A percentile compares a stretch with the other conserved stretches of the same genome.
Conservation (phyloP, 1,140 invertebrate genomes). For the Goniozus legneri region DNA sequence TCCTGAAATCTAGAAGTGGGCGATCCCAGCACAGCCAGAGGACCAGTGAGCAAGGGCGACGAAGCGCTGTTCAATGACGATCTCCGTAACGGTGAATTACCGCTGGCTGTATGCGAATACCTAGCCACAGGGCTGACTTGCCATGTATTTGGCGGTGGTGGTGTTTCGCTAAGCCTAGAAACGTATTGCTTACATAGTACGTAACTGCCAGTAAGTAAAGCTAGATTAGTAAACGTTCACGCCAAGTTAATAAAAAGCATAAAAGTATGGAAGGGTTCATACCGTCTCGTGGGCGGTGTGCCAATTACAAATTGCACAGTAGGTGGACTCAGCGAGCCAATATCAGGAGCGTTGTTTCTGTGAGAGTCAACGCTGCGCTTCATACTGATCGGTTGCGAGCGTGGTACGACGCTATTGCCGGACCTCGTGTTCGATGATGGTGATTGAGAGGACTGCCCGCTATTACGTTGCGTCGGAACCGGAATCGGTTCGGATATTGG, state of each 20-base stretch:
- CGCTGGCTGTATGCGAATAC: constrained; percentile 57
- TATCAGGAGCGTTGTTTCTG: constrained; percentile 65
- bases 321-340: constrained; percentile 86
- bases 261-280: constrained; percentile 4
- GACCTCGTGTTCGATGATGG: constrained; percentile 35
- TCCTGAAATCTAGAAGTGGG: constrained; percentile 60
- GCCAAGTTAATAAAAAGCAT: not conserved
- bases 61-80: constrained; percentile 63
- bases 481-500: constrained; percentile 75
- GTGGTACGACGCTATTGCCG: constrained; percentile 60
- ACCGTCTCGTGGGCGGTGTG: constrained; percentile 73
- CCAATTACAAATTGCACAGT: constrained; percentile 87
- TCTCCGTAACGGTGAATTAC: constrained; percentile 66
- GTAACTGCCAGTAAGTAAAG: too few relatives aligned
- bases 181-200: too few relatives aligned
- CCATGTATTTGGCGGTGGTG: constrained; percentile 76
- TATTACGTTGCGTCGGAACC: constrained; percentile 68
- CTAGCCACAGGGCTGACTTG: constrained; percentile 67
- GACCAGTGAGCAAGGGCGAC: constrained; percentile 66
- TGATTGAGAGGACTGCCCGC: constrained; percentile 49
- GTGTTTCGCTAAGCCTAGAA: constrained; percentile 60
- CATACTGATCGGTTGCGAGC: constrained; percentile 81
- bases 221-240: not conserved
- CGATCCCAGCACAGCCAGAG: constrained; percentile 60
- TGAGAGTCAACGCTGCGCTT: constrained; percentile 64